Percentiles rank a stretch among this genome's conserved stretches.
phyloP scores from a whole-genome alignment of 2,113 vertebrate species.

The Arenaria interpres region DNA sequence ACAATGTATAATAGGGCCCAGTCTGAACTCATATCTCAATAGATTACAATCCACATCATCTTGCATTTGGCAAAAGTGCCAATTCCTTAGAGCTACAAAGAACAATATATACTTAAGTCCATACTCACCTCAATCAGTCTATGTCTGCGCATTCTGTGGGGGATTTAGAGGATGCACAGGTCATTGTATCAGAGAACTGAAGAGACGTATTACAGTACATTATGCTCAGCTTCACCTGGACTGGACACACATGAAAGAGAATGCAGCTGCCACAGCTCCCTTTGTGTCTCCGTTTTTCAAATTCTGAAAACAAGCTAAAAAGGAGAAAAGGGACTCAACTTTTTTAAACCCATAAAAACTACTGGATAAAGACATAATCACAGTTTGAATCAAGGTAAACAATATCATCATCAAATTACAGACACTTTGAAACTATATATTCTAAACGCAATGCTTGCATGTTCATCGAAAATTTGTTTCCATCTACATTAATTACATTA shows the following conservation, averaged over 20 bases:
- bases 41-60: conserved; percentile 46
- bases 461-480: conserved; percentile 34
- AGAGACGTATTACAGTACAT: conserved; percentile 57
- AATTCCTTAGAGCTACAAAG: conserved; percentile 52
- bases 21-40: conserved; percentile 22
- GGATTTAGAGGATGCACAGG: conserved; percentile 65
- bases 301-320: conserved; percentile 63
- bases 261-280: conserved; percentile 59
- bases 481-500: conserved; percentile 29
- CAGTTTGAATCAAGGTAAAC: conserved; percentile 15
- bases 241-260: conserved; percentile 66
- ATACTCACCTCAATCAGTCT: conserved; percentile 52
- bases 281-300: conserved; percentile 55
- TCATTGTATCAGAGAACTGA: conserved; percentile 65
- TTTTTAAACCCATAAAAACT: conserved; percentile 39
- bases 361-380: conserved; percentile 6
- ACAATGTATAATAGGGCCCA: neutral
- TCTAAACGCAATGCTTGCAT: neutral
- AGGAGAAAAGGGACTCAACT: conserved; percentile 39
- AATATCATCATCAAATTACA: conserved; percentile 7
- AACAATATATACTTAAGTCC: conserved; percentile 58
- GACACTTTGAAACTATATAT: conserved; percentile 6
- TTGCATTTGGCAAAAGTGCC: conserved; percentile 45
- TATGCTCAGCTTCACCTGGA: conserved; percentile 61
- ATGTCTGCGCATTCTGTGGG: conserved; percentile 44